phyloP scores from a whole-genome alignment of 2,888 invertebrate species.

The Drosophila multiciliata region DNA sequence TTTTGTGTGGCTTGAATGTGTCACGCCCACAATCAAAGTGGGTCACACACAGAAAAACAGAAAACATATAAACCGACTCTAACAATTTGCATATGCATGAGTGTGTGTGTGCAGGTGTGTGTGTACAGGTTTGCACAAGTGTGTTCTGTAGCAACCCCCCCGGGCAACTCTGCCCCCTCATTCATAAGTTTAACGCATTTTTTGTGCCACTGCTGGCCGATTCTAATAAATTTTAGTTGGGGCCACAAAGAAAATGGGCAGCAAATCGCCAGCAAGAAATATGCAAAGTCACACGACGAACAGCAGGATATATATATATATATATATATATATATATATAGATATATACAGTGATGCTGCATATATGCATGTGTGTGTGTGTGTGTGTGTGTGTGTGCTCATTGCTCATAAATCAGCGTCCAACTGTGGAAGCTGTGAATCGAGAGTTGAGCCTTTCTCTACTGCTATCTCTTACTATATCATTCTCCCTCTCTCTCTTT shows the following conservation, averaged over 20 bases:
- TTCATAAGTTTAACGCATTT: constrained; percentile 58
- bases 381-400: constrained; percentile 16
- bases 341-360: constrained; percentile 3
- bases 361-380: constrained; percentile 12
- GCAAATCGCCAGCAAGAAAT: constrained; percentile 58
- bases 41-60: constrained; percentile 51
- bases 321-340: constrained; percentile 19
- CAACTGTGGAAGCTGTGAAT: constrained; percentile 35
- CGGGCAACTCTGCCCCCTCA: neutral
- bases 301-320: constrained; percentile 52
- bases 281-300: constrained; percentile 69
- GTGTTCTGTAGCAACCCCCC: constrained; percentile 10
- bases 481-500: too few relatives aligned
- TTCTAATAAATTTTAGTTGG: constrained; percentile 69
- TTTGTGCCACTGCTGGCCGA: constrained; percentile 51
- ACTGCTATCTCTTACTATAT: neutral
- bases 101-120: constrained; percentile 6
- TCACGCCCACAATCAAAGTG: constrained; percentile 73
- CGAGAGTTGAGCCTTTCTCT: constrained; percentile 11
- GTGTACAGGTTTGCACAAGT: constrained; percentile 43
- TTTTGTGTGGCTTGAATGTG: constrained; percentile 25
- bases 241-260: constrained; percentile 34
- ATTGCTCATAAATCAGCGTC: constrained; percentile 69
- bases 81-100: constrained; percentile 76
- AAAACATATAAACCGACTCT: constrained; percentile 28